Evolutionary conservation across 2,888 invertebrate species (phyloP).

Genomic region (Cepaea hortensis): DNA sequence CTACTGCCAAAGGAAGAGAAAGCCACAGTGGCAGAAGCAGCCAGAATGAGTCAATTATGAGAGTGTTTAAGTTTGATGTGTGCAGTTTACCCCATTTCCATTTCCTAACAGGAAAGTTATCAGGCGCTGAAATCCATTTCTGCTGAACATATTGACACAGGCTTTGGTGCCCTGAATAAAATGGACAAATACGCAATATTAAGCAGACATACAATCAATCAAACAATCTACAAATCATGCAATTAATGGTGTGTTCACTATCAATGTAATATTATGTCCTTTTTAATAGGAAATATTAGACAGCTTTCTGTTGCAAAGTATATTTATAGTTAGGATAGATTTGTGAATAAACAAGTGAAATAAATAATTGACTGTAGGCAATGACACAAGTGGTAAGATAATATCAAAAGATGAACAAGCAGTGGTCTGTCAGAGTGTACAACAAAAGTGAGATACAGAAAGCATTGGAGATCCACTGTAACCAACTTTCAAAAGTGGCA

Average conservation of each 20-base stretch:
- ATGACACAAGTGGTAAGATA: too few relatives aligned
- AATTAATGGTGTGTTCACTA: background rate
- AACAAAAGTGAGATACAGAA: too few relatives aligned
- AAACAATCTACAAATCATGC: background rate
- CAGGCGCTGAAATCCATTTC: conserved; percentile 75
- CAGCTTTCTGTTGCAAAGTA: too few relatives aligned
- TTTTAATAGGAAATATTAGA: background rate
- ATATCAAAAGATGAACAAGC: too few relatives aligned
- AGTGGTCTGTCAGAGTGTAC: too few relatives aligned
- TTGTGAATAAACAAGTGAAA: too few relatives aligned
- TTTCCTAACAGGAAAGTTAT: conserved; percentile 76
- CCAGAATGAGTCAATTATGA: background rate
- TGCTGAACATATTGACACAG: conserved; percentile 75
- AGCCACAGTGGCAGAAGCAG: too few relatives aligned
- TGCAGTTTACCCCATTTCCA: conserved; percentile 41
- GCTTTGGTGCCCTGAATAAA: conserved; percentile 75
- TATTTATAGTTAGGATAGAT: too few relatives aligned
- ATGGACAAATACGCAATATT: background rate
- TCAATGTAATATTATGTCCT: background rate
- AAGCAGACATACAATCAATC: background rate
- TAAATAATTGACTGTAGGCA: too few relatives aligned
- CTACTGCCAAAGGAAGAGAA: too few relatives aligned
- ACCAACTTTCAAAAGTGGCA: too few relatives aligned
- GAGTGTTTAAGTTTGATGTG: background rate
- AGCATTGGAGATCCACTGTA: too few relatives aligned